Percentiles rank a stretch among this genome's conserved stretches.
phyloP scores from a whole-genome alignment of 2,888 invertebrate species.

The Agapetus fuscipes region DNA sequence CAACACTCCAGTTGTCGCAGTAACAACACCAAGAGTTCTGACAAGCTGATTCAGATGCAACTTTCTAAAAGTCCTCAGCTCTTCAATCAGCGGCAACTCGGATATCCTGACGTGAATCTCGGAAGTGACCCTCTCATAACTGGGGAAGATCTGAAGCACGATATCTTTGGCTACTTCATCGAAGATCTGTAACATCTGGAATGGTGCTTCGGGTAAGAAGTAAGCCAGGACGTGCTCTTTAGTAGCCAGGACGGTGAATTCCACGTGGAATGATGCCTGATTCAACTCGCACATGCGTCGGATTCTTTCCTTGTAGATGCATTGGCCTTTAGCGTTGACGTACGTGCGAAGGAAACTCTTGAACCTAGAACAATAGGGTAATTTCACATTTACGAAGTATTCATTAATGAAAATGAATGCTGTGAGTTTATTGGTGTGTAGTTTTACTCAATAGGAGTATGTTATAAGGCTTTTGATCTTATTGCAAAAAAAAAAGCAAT shows the following conservation, averaged over 20 bases:
- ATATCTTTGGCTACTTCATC: slow-evolving; percentile 91
- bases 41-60: slow-evolving; percentile 91
- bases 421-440: neutral
- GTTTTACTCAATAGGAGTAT: too few relatives aligned
- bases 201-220: slow-evolving; percentile 95
- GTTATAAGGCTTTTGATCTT: too few relatives aligned
- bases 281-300: slow-evolving; percentile 91
- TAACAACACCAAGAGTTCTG: slow-evolving; percentile 88
- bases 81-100: slow-evolving; percentile 92
- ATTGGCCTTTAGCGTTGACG: slow-evolving; percentile 77
- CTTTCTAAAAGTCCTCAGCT: slow-evolving; percentile 84
- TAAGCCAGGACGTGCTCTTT: slow-evolving; percentile 91
- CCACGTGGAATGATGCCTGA: slow-evolving; percentile 82
- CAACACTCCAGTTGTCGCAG: slow-evolving; percentile 88
- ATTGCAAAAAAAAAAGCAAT: too few relatives aligned
- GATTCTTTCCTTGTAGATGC: slow-evolving; percentile 86
- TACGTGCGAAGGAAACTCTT: slow-evolving; percentile 89
- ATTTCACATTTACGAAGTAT: neutral
- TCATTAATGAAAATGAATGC: neutral
- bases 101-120: slow-evolving; percentile 94
- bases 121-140: slow-evolving; percentile 87
- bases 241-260: slow-evolving; percentile 83
- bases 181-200: slow-evolving; percentile 93
- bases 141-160: slow-evolving; percentile 88
- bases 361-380: slow-evolving; percentile 39